phyloP scores from a whole-genome alignment of 2,888 invertebrate genomes.

The Ctena decussata region DNA sequence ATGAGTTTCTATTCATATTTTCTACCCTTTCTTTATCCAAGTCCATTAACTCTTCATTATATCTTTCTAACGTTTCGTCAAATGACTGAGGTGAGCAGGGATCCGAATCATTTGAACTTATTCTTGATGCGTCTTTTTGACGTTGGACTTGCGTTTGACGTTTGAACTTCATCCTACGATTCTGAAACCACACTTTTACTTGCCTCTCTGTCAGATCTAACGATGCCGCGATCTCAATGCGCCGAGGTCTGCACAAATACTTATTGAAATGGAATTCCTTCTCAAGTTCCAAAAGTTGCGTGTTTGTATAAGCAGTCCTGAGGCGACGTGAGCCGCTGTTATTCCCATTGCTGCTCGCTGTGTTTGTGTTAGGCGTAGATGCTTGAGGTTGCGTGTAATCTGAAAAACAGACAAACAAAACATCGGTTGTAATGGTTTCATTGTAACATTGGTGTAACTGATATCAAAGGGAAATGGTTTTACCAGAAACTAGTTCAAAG shows the following conservation, averaged over 20 bases:
- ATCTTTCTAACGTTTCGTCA: conserved; percentile 48
- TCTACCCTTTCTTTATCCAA: neutral
- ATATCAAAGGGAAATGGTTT: conserved; percentile 7
- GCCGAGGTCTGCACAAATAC: conserved; percentile 92
- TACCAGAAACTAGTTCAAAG: neutral
- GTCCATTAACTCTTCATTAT: conserved; percentile 19
- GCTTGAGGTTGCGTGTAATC: conserved; percentile 62
- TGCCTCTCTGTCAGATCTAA: conserved; percentile 93
- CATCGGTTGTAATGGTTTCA: conserved; percentile 9
- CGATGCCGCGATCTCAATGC: conserved; percentile 92
- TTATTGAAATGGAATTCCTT: conserved; percentile 93
- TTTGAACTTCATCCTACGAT: conserved; percentile 95
- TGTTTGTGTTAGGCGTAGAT: conserved; percentile 45
- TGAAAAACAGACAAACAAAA: conserved; percentile 68
- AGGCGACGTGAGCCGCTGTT: conserved; percentile 88
- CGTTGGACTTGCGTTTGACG: conserved; percentile 78
- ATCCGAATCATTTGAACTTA: conserved; percentile 52
- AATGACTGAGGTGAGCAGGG: conserved; percentile 59
- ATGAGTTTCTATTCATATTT: neutral
- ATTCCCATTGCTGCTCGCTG: conserved; percentile 41
- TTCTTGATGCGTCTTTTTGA: conserved; percentile 66
- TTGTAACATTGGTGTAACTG: conserved; percentile 5
- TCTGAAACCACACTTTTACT: conserved; percentile 99
- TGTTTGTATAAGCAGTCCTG: conserved; percentile 94
- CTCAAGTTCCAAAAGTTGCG: conserved; percentile 93